phyloP scores from a whole-genome alignment of 2,113 vertebrate species.

The Epinephelus fuscoguttatus region DNA sequence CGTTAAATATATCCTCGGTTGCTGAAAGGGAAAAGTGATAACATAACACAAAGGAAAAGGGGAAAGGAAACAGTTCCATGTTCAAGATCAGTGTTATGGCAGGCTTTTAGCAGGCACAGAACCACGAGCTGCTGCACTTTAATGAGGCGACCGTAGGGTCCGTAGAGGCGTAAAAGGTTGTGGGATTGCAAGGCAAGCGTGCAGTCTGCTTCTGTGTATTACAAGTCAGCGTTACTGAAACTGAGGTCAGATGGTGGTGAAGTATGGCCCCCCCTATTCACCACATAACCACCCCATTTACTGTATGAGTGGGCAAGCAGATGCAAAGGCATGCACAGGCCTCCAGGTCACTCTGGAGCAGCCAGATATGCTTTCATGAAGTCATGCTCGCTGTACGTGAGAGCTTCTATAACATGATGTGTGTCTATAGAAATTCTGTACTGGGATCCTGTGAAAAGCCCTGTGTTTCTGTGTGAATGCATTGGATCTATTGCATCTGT shows the following conservation, averaged over 20 bases:
- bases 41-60: constrained; percentile 49
- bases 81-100: constrained; percentile 47
- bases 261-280: not conserved
- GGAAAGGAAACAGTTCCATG: constrained; percentile 17
- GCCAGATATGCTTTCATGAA: constrained; percentile 29
- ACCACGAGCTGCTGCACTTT: constrained; percentile 19
- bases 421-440: constrained; percentile 21
- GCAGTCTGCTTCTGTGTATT: constrained; percentile 33
- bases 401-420: not conserved
- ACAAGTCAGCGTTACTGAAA: constrained; percentile 7
- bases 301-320: constrained; percentile 58
- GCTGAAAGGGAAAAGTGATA: constrained; percentile 65
- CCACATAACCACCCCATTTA: constrained; percentile 8
- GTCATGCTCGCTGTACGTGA: constrained; percentile 44
- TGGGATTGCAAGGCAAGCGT: constrained; percentile 56
- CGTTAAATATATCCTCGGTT: constrained; percentile 13
- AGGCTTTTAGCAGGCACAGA: constrained; percentile 39
- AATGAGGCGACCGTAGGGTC: constrained; percentile 18
- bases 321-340: constrained; percentile 73
- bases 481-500: constrained; percentile 34
- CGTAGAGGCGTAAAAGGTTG: constrained; percentile 6
- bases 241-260: constrained; percentile 23
- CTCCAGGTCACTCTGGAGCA: constrained; percentile 25
- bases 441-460: constrained; percentile 53
- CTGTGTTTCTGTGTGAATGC: constrained; percentile 23